Base-by-base conservation (phyloP, 2,888 invertebrate genomes). In the Eristalis intricaria region DNA sequence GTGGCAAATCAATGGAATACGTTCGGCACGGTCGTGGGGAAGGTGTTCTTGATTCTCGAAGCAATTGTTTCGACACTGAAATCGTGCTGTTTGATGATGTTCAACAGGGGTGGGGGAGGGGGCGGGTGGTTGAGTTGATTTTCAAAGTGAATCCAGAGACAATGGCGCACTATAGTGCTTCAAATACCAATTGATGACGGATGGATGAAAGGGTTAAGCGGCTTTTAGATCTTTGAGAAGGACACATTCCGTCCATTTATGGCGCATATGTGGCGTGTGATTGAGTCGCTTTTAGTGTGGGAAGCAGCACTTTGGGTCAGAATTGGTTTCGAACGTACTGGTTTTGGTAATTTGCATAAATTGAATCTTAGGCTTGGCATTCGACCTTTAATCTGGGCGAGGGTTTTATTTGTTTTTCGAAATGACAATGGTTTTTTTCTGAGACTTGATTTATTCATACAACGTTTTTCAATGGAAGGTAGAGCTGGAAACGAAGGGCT, bases 1-100 rank as follows among this genome's bases (percentile, higher is more conserved):
- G 69, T 68, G 61, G 69, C 61, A 63, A 35, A 50, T 69, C 63
- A 61, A 43, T 77, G 35, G 19, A 76, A 60, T 35, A 43, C 50
- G 19, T 19, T 50, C 15, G n/a, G 7, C 43, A 61, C 13, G n/a
- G 15, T 60, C 26, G 19, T 22, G 15, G 4, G 23, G 40, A 19
- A 61, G 61, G 61, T 61, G 29, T 63, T 73, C 26, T 32, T 32
- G 4, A 63, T 19, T 38, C 65, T 11, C 60, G 26, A 5, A 29
- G 61, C n/a, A 61, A n/a, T 29, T 32, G n/a, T n/a, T 32, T 13
- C 29, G 15, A 61, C 15, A 61, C 29, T 61, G 61, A 26, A 61
- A 61, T 29, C 26, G 43, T 50, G 43, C n/a, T 50, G 43, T 50
- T 50, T n/a, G n/a, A 50, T 50, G 43, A 50, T 15, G 43, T 15